Base-by-base conservation (phyloP, 64 coral and sea anemone genomes). In the Stichodactyla helianthus region DNA sequence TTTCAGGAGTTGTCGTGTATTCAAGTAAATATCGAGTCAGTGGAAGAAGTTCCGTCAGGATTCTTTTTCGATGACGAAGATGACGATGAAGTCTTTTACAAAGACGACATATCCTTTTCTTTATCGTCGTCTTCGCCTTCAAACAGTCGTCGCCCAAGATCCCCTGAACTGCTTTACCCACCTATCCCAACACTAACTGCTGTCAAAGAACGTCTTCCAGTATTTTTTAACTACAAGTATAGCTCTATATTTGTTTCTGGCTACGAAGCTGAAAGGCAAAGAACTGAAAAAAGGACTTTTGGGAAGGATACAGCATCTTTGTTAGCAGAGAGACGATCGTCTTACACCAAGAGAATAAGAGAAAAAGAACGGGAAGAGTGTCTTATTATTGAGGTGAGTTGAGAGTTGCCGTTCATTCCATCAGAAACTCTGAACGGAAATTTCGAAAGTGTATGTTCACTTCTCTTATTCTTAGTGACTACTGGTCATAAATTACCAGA, bases 241-340 rank as follows among this genome's bases (percentile, higher is more conserved):
- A 84, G 83, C 56, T 84, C 85, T 61, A 88, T 88, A 60, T 96
- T 96, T 87, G 94, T 96, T 19, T 96, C 91, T 17, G 94, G 94
- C 27, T 88, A 87, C 52, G 94, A 96, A 79, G 94, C 94, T 23
- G 91, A 90, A 54, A 82, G 94, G 76, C 94, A 96, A 96, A 89
- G 85, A 74, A 90, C 79, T 7, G 94, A 96, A 53, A 58, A 92
- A 13, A 87, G 86, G 58, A 82, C 86, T 23, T 96, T 96, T 70
- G 91, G 91, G 22, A 83, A 89, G 10, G 58, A 93, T 19, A 87
- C 74, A 2, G 94, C 94, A 7, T 84, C 23, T 4, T 79, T 61
- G 65, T 83, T 96, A 23, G 94, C 94, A 13, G 91, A 93, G 23
- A 71, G 94, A 82, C 53, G 94, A 76, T 87, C 94, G 1, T 77